These are phyloP conservation scores for Hydropotes inermis DNA, from an alignment of 2,113 vertebrate genomes.

Conservation along the genomic window DNA sequence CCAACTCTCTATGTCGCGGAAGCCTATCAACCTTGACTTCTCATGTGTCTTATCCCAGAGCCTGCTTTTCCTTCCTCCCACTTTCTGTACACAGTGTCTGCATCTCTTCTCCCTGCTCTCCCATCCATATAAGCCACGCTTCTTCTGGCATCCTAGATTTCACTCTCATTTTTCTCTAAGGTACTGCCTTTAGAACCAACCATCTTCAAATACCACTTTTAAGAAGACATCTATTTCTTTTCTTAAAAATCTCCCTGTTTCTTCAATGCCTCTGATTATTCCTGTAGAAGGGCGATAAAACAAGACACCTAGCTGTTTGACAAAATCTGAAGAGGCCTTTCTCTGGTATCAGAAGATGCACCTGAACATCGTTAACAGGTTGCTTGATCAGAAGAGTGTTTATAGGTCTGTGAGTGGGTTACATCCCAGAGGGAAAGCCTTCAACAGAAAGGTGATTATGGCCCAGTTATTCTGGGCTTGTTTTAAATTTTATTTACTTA, in stretches of 20 bases:
- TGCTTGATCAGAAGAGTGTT: neutral
- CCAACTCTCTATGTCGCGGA: accelerated
- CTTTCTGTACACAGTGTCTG: accelerated
- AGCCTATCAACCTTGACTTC: neutral
- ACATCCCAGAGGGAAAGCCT: neutral
- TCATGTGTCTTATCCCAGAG: accelerated
- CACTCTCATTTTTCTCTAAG: neutral
- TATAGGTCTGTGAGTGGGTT: neutral
- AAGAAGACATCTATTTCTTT: neutral
- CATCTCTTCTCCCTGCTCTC: accelerated
- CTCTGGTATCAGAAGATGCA: neutral
- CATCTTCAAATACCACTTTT: neutral
- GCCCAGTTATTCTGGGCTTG: neutral
- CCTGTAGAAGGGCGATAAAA: neutral
- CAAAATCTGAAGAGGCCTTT: neutral
- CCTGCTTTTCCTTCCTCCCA: neutral
- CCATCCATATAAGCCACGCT: accelerated
- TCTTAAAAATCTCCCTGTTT: neutral
- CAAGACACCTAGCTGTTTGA: neutral
- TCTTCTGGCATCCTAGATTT: neutral
- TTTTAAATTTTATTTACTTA: neutral
- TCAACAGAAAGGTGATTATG: neutral
- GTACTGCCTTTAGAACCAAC: neutral
- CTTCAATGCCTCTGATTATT: neutral
- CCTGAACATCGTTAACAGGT: neutral